These are phyloP conservation scores for Seriola rivoliana DNA, from an alignment of 2,113 vertebrate species.

Conservation along the genomic window DNA sequence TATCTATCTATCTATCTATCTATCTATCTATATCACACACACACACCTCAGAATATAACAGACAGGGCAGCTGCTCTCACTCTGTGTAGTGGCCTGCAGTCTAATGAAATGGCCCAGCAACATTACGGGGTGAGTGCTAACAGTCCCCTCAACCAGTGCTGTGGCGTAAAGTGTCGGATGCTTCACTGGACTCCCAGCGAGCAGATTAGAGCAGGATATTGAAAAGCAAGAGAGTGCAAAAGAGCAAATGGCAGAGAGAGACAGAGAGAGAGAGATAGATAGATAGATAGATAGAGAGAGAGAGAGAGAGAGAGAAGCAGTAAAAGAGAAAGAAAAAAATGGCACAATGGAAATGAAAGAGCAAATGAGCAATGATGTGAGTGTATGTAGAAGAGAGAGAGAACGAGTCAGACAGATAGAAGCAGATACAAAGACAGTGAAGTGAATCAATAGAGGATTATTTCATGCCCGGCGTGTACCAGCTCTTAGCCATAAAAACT, in stretches of 20 bases:
- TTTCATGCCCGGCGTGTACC: conserved; percentile 25
- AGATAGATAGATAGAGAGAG: not conserved
- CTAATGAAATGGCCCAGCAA: conserved; percentile 62
- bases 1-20: not conserved
- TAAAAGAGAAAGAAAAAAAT: conserved; percentile 5
- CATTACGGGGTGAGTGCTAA: conserved; percentile 53
- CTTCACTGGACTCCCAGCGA: conserved; percentile 39
- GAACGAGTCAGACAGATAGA: conserved; percentile 2
- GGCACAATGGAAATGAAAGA: conserved; percentile 35
- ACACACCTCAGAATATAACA: conserved; percentile 10
- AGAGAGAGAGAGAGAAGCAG: not conserved
- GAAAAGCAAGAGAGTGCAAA: conserved; percentile 43
- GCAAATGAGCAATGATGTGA: conserved; percentile 34
- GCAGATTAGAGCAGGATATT: conserved; percentile 53
- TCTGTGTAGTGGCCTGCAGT: conserved; percentile 24
- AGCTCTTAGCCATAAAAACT: conserved; percentile 41
- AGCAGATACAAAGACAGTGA: conserved; percentile 36
- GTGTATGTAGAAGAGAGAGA: not conserved
- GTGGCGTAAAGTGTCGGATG: conserved; percentile 28
- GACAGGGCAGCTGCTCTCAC: conserved; percentile 26
- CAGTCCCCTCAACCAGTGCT: conserved; percentile 21
- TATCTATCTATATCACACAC: not conserved
- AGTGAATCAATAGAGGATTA: conserved; percentile 53
- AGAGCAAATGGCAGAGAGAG: conserved; percentile 12
- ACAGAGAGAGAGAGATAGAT: not conserved